Percentiles rank a stretch among this genome's conserved stretches.
Conservation (phyloP, 2,113 vertebrate species). For the Halcyon senegalensis region DNA sequence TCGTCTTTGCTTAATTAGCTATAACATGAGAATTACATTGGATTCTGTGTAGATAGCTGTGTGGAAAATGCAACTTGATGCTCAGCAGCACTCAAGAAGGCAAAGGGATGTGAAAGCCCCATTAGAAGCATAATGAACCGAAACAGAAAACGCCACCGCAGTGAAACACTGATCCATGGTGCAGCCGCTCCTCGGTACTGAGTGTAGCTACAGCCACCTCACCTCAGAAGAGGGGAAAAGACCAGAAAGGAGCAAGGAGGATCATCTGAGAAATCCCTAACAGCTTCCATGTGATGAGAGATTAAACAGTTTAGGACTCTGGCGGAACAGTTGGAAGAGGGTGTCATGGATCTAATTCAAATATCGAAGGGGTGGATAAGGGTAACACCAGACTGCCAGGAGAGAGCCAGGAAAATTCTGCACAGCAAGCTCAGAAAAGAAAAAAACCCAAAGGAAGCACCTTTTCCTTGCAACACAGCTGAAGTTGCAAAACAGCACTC, state of each 20-base stretch:
- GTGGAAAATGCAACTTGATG: background rate
- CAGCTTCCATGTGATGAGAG: background rate
- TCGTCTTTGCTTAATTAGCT: background rate
- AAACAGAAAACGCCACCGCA: background rate
- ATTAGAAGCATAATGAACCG: background rate
- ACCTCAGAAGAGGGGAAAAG: background rate
- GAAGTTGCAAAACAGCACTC: background rate
- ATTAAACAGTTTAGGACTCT: background rate
- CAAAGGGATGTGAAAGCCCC: background rate
- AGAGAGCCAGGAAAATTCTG: background rate
- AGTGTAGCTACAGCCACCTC: background rate
- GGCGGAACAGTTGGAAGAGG: background rate
- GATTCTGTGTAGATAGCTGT: background rate
- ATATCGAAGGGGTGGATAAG: background rate
- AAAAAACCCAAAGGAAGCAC: background rate
- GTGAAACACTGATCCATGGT: background rate
- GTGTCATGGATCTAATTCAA: background rate
- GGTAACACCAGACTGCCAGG: background rate
- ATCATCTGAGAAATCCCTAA: background rate
- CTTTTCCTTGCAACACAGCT: background rate
- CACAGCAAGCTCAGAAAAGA: background rate
- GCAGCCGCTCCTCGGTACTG: background rate
- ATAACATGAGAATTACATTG: background rate
- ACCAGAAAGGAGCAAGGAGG: background rate
- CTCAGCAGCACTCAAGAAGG: background rate